These are phyloP conservation scores for Sylvietta virens DNA, from an alignment of 2,113 vertebrate genomes.

Conservation along the genomic window DNA sequence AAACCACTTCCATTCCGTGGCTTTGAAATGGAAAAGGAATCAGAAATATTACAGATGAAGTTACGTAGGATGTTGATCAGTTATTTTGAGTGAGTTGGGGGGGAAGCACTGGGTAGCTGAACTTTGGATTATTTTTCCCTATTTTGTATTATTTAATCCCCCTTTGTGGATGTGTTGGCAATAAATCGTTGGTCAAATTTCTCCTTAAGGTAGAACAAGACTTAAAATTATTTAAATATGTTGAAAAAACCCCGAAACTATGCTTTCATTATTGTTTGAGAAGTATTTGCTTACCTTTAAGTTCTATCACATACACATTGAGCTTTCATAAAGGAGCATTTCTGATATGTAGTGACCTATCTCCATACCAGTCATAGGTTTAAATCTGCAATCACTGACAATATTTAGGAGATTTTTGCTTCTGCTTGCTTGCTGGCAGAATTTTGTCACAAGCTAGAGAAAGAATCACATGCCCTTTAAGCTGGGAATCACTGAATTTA, in stretches of 20 bases:
- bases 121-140: neutral
- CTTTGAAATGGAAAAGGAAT: neutral
- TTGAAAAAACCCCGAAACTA: rapidly evolving
- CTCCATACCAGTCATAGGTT: neutral
- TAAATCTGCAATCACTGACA: neutral
- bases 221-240: neutral
- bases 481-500: neutral
- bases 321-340: neutral
- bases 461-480: neutral
- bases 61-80: neutral
- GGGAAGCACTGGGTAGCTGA: neutral
- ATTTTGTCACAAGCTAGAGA: neutral
- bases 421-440: neutral
- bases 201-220: neutral
- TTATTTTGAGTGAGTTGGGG: rapidly evolving
- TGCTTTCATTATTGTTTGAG: neutral
- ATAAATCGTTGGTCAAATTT: neutral
- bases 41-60: neutral
- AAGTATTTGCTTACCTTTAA: neutral
- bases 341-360: neutral
- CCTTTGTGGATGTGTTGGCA: neutral
- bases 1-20: neutral
- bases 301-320: neutral
- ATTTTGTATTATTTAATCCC: neutral
- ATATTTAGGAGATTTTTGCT: neutral